Evolutionary conservation across 2,888 invertebrate genomes (phyloP).

Genomic region (Blera fallax): DNA sequence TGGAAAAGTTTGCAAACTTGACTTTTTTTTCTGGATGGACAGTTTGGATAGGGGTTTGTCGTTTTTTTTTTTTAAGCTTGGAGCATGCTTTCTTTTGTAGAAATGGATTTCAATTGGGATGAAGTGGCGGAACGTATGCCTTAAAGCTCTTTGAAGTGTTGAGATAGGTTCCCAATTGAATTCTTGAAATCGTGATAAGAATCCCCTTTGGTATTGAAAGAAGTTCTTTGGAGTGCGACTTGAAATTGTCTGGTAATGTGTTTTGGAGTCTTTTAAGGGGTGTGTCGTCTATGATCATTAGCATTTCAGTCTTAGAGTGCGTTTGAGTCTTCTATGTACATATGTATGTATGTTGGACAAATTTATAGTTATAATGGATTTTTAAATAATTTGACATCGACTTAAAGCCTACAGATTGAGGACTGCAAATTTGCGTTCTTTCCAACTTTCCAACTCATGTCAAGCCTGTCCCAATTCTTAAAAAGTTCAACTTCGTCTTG

Average conservation of each 20-base stretch:
- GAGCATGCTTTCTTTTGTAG: not conserved
- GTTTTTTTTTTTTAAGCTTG: not conserved
- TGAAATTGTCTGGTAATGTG: not conserved
- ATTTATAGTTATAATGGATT: too few species aligned
- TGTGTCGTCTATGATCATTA: too few species aligned
- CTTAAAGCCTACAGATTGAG: too few species aligned
- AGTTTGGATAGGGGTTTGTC: not conserved
- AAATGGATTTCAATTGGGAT: not conserved
- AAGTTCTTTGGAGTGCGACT: not conserved
- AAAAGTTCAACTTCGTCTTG: too few species aligned
- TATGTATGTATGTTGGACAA: too few species aligned
- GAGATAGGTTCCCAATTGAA: not conserved
- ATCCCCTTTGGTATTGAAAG: not conserved
- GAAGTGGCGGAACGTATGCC: not conserved
- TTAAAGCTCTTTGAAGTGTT: constrained; percentile 6
- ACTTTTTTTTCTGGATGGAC: constrained; percentile 5
- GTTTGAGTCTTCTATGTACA: too few species aligned
- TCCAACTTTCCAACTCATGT: too few species aligned
- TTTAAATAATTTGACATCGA: too few species aligned
- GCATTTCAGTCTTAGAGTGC: too few species aligned
- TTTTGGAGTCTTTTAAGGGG: too few species aligned
- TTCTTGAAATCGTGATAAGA: constrained; percentile 4
- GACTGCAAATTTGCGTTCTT: too few species aligned
- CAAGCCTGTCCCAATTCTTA: too few species aligned
- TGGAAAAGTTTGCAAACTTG: not conserved